phyloP scores from a whole-genome alignment of 2,888 invertebrate species.

The Epirrhoe tristata region DNA sequence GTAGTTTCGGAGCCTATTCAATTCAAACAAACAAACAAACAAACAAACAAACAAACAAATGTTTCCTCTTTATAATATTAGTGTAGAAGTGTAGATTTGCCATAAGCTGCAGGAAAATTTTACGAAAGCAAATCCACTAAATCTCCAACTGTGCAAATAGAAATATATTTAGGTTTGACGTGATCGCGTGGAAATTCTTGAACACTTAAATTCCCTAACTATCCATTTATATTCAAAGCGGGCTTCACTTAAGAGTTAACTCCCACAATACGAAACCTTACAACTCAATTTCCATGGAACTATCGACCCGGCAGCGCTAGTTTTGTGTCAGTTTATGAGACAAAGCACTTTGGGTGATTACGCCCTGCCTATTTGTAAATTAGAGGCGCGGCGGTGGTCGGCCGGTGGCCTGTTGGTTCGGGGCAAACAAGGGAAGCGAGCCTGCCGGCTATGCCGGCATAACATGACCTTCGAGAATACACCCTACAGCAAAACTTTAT shows the following conservation, averaged over 20 bases:
- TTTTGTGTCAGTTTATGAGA: constrained; percentile 30
- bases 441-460: no score
- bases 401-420: constrained; percentile 37
- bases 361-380: constrained; percentile 49
- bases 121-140: no score
- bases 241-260: constrained; percentile 8
- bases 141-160: no score
- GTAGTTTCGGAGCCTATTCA: no score
- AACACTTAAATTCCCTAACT: neutral
- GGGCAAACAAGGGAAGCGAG: constrained; percentile 26
- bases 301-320: constrained; percentile 31
- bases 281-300: constrained; percentile 22
- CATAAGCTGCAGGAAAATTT: no score
- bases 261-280: constrained; percentile 27
- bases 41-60: no score
- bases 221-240: neutral
- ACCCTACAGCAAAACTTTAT: neutral
- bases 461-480: constrained; percentile 9
- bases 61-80: no score
- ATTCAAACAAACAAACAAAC: no score
- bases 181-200: neutral
- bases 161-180: neutral
- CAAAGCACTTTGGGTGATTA: constrained; percentile 48
- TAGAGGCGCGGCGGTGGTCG: constrained; percentile 44
- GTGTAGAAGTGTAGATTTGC: no score